phyloP scores from a whole-genome alignment of 2,113 vertebrate genomes.

The Irena cyanogastra region DNA sequence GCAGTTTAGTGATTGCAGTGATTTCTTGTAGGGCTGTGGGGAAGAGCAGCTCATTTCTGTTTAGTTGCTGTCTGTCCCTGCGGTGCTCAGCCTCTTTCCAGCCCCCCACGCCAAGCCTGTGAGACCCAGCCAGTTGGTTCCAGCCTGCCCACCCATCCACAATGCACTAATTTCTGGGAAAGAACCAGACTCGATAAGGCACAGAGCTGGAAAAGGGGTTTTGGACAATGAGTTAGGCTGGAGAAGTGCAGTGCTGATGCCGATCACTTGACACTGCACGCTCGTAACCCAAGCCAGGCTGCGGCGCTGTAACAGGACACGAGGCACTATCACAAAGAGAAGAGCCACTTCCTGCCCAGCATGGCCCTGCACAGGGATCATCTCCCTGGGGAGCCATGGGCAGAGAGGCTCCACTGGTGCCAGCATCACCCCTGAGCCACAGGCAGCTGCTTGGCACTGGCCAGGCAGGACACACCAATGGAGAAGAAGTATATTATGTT shows the following conservation, averaged over 20 bases:
- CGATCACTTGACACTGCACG: background rate
- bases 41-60: background rate
- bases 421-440: background rate
- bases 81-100: accelerated
- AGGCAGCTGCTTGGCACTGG: background rate
- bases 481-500: background rate
- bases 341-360: background rate
- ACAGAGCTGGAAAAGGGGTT: background rate
- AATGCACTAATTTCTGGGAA: background rate
- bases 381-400: accelerated
- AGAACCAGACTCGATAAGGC: background rate
- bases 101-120: background rate
- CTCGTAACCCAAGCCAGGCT: conserved; percentile 40
- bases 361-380: background rate
- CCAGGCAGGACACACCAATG: background rate
- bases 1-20: background rate
- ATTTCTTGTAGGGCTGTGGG: background rate
- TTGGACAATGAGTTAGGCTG: background rate
- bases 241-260: background rate
- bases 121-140: background rate
- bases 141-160: background rate
- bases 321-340: background rate
- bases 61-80: background rate
- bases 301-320: background rate
- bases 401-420: background rate